These are phyloP conservation scores for Climacteris rufus DNA, from an alignment of 2,113 vertebrate species.

Conservation along the genomic window DNA sequence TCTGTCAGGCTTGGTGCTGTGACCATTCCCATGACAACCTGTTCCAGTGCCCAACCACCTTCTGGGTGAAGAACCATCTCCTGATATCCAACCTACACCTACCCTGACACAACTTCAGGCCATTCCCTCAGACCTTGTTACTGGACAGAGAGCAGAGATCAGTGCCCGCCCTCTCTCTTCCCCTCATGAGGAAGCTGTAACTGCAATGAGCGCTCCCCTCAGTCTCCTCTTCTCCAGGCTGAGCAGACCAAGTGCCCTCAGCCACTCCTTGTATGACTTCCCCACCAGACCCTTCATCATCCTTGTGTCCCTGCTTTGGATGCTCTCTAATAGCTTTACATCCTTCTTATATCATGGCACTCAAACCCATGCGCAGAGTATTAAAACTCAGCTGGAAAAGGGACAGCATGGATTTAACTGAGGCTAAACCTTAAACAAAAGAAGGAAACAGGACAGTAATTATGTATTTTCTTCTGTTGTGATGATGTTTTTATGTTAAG, in stretches of 20 bases:
- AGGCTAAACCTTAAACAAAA: not conserved
- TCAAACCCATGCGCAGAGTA: not conserved
- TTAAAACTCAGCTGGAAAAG: not conserved
- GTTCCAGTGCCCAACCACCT: not conserved
- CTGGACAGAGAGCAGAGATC: not conserved
- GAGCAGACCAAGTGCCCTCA: not conserved
- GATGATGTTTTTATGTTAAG: not conserved
- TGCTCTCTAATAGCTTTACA: not conserved
- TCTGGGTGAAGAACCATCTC: not conserved
- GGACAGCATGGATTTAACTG: not conserved
- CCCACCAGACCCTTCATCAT: not conserved
- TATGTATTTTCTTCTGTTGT: not conserved
- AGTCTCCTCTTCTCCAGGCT: too few relatives aligned
- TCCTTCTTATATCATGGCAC: not conserved
- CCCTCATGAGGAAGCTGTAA: rapidly evolving
- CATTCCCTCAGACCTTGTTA: not conserved
- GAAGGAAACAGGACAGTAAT: not conserved
- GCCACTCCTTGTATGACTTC: too few relatives aligned
- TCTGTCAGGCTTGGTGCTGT: not conserved
- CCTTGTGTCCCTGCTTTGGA: not conserved
- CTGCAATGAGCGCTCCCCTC: not conserved
- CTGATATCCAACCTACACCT: not conserved
- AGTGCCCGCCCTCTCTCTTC: not conserved
- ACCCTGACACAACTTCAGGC: not conserved
- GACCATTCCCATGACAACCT: too few relatives aligned